Base-by-base conservation (phyloP, 2,888 invertebrate species). In the Trichogramma evanescens region DNA sequence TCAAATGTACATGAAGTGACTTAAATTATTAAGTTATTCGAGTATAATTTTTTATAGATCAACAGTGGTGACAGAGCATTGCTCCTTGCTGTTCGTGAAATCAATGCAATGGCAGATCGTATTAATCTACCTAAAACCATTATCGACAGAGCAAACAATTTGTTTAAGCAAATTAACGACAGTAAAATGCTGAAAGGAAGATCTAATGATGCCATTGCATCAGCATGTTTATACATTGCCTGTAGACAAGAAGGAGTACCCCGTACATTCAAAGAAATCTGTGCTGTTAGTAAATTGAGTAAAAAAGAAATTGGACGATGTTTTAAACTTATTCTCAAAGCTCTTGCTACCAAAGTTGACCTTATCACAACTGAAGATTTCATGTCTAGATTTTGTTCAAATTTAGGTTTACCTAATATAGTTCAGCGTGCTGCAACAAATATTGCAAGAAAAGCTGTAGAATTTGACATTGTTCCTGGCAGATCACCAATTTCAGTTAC, bases 251-350 rank as follows among this genome's bases (percentile, higher is more conserved):
- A 99, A 78, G 95, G 96, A 5, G 99, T 99, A 0, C 98, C 99
- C 0, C 86, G 99, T 67, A 98, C 99, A 8, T 99, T 99, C 78
- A 99, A 95, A 80, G 99, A 99, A 84, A 98, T 99, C 63, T 99
- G 98, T 79, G 98, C 98, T 0, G 95, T 98, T 55, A 97, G 97
- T 74, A 95, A 95, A 82, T 95, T 99, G 61, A 96, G 97, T 72
- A 99, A 99, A 81, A 96, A 98, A 72, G 99, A 99, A 81, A 99
- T 99, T 62, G 99, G 99, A 0, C 82, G 97, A 67, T 98, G 98
- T 76, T 99, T 99, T 79, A 98, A 98, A 74, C 79, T 98, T 49
- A 99, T 99, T 63, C 81, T 98, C 46, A 96, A 96, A 77, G 95
- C 94, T 0, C 80, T 99, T 56, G 95, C 97, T 77, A 99, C 98